Conservation (phyloP, 2,888 invertebrate species). For the Epirrita christyi region DNA sequence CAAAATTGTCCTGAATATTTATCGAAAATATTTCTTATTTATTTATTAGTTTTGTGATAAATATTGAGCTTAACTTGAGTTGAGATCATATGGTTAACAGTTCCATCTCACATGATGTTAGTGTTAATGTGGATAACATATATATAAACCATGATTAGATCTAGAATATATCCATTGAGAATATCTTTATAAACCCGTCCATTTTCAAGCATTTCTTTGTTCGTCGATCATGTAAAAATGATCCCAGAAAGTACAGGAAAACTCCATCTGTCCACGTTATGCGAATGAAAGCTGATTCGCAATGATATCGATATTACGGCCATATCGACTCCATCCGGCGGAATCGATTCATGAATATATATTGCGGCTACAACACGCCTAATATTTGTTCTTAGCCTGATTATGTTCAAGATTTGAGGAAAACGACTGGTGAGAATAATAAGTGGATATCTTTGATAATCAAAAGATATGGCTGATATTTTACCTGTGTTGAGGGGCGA, state of each 20-base stretch:
- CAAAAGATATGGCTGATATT: neutral
- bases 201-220: neutral
- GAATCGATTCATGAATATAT: slow-evolving; percentile 71
- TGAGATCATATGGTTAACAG: too few relatives aligned
- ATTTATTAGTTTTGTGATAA: too few relatives aligned
- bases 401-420: slow-evolving; percentile 35
- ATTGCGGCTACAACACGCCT: slow-evolving; percentile 37
- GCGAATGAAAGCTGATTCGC: slow-evolving; percentile 43
- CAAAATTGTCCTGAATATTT: too few relatives aligned
- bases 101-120: too few relatives aligned
- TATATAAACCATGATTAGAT: too few relatives aligned
- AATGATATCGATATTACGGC: slow-evolving; percentile 64
- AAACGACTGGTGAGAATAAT: slow-evolving; percentile 22
- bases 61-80: too few relatives aligned
- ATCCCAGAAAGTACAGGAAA: slow-evolving; percentile 25
- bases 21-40: too few relatives aligned
- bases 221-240: slow-evolving; percentile 3
- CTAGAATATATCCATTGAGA: too few relatives aligned
- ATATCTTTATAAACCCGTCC: too few relatives aligned
- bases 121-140: too few relatives aligned
- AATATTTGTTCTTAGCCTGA: slow-evolving; percentile 27
- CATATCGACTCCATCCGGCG: slow-evolving; percentile 47
- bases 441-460: slow-evolving; percentile 7
- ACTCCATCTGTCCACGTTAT: slow-evolving; percentile 13
- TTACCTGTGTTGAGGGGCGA: too few relatives aligned